phyloP scores from a whole-genome alignment of 2,888 invertebrate genomes.

The Rugalucina vietnamica region DNA sequence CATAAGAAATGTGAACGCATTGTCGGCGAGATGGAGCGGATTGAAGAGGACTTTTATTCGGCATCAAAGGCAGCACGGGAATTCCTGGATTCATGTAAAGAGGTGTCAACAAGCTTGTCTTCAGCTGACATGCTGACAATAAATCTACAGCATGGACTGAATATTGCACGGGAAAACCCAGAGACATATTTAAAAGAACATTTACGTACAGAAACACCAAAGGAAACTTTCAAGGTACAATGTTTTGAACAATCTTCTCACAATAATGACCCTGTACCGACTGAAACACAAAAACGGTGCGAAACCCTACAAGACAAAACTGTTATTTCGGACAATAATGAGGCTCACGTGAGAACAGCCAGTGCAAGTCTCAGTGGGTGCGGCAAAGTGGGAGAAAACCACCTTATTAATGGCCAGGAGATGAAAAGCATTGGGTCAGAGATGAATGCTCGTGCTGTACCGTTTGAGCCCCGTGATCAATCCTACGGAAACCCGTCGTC shows the following conservation, averaged over 20 bases:
- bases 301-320: background rate
- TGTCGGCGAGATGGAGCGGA: background rate
- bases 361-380: no score
- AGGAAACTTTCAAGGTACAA: background rate
- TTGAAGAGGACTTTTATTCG: background rate
- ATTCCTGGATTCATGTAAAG: background rate
- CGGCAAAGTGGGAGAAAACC: no score
- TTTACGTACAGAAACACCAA: background rate
- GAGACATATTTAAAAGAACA: background rate
- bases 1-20: no score
- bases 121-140: background rate
- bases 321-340: background rate
- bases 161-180: background rate
- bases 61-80: background rate
- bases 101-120: no score
- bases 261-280: background rate
- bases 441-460: conserved; percentile 1
- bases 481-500: background rate
- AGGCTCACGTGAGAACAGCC: background rate
- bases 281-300: background rate
- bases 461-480: conserved; percentile 1
- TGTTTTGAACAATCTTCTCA: background rate
- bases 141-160: background rate
- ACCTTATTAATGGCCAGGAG: background rate
- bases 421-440: background rate